phyloP scores from a whole-genome alignment of 1,140 invertebrate genomes.

The Diorhabda carinulata region DNA sequence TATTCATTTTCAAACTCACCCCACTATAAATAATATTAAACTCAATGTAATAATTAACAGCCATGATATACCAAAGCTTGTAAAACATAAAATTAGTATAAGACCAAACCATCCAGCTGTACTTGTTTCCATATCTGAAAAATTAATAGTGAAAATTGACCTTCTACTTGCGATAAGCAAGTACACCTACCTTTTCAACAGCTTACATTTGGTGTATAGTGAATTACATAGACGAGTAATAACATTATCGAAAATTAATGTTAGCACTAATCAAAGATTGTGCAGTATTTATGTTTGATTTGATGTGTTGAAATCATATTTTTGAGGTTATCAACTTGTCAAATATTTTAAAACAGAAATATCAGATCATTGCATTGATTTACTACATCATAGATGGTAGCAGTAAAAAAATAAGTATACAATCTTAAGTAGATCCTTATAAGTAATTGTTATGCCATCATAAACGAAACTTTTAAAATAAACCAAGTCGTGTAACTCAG shows the following conservation, averaged over 20 bases:
- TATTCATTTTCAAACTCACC: conserved; percentile 33
- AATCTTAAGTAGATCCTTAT: too few relatives aligned
- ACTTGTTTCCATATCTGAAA: conserved; percentile 22
- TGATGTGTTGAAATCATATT: background rate
- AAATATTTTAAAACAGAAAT: background rate
- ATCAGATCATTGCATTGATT: too few relatives aligned
- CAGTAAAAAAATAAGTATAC: too few relatives aligned
- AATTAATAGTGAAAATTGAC: conserved; percentile 1
- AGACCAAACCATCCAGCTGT: conserved; percentile 37
- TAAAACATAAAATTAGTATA: conserved; percentile 38
- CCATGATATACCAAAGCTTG: conserved; percentile 39
- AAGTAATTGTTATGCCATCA: too few relatives aligned
- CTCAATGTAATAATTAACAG: conserved; percentile 32
- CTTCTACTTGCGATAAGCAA: background rate
- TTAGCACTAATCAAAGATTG: background rate
- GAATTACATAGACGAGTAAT: background rate
- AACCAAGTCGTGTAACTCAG: too few relatives aligned
- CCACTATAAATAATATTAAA: conserved; percentile 37
- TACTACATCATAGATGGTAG: too few relatives aligned
- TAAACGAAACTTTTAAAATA: too few relatives aligned
- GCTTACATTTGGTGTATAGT: background rate
- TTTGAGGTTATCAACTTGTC: background rate
- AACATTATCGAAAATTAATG: background rate
- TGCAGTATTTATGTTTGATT: background rate
- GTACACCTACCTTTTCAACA: background rate